Evolutionary conservation across 2,888 invertebrate species (phyloP).

Genomic region (Drosophila meridionalis): DNA sequence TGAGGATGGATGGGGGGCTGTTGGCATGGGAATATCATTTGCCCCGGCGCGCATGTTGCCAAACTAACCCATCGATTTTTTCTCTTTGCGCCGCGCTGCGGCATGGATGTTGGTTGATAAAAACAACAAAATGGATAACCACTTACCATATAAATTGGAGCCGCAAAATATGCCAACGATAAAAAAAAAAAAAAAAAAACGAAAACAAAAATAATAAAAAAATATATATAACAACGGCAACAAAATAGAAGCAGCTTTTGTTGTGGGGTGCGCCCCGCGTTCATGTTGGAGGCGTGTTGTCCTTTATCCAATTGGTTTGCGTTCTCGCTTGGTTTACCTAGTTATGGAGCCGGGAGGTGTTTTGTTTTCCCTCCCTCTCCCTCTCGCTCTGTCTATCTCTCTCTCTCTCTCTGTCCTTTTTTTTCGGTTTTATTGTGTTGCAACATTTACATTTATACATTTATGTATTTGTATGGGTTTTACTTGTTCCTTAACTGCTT

Average conservation of each 20-base stretch:
- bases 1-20: neutral
- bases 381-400: too few species aligned
- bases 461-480: conserved; percentile 47
- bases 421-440: conserved; percentile 25
- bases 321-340: conserved; percentile 41
- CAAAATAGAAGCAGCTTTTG: conserved; percentile 28
- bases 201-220: neutral
- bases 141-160: conserved; percentile 77
- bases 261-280: conserved; percentile 4
- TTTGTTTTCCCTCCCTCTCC: neutral
- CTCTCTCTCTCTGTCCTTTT: too few species aligned
- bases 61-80: conserved; percentile 69
- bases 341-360: conserved; percentile 29
- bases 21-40: conserved; percentile 15
- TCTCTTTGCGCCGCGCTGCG: conserved; percentile 15
- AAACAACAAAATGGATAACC: conserved; percentile 63
- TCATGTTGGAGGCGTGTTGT: conserved; percentile 30
- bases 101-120: conserved; percentile 57
- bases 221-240: conserved; percentile 1
- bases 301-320: conserved; percentile 52
- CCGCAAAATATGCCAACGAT: conserved; percentile 72
- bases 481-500: conserved; percentile 4
- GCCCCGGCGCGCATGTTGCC: conserved; percentile 2
- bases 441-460: conserved; percentile 53
- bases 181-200: conserved; percentile 28